A percentile compares a stretch with the other conserved stretches of the same genome.
These are phyloP conservation scores for Artibeus jamaicensis DNA, from an alignment of 2,797 vertebrate species.

Conservation along the genomic window DNA sequence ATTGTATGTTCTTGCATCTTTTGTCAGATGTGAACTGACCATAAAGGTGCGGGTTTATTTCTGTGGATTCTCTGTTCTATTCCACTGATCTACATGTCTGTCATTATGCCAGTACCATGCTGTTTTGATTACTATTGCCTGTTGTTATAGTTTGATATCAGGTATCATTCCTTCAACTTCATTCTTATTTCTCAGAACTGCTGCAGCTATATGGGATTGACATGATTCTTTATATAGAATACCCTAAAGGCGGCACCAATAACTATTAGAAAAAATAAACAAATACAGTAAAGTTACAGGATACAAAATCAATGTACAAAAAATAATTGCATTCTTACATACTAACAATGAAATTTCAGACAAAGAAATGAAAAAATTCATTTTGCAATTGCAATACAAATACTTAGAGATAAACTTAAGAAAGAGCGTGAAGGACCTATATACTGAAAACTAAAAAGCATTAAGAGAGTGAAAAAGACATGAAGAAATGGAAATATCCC, in stretches of 20 bases:
- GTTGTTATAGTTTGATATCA: neutral
- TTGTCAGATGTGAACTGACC: neutral
- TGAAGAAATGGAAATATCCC: no score
- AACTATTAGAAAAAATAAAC: no score
- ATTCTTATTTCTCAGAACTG: neutral
- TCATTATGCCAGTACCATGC: neutral
- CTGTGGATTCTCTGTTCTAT: neutral
- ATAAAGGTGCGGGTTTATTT: neutral
- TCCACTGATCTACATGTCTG: neutral
- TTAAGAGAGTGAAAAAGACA: no score
- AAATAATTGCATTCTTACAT: no score
- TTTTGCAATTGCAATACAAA: neutral
- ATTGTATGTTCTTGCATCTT: neutral
- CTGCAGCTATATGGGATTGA: neutral
- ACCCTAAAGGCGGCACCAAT: neutral
- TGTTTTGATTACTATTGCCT: neutral
- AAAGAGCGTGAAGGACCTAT: neutral
- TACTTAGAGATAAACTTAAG: neutral
- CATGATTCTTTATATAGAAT: neutral
- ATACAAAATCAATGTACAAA: no score
- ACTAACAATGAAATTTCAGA: no score
- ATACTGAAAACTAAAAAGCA: no score
- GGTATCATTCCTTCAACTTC: neutral
- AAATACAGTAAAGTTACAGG: no score
- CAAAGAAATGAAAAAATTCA: neutral